Conservation (phyloP, 2,797 vertebrate species). For the Pampus argenteus region DNA sequence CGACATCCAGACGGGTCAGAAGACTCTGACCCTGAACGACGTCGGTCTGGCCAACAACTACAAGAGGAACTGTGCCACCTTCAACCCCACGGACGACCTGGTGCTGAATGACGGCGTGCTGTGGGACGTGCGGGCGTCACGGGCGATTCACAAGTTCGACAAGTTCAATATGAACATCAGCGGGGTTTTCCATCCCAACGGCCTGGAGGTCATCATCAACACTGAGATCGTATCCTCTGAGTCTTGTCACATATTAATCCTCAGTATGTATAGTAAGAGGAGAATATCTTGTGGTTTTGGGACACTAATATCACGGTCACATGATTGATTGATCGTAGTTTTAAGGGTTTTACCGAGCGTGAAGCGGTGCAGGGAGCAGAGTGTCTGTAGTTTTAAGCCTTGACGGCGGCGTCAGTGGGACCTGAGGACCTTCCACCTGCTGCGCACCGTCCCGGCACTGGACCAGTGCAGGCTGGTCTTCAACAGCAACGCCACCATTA, state of each 20-base stretch:
- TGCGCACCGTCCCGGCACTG: constrained; percentile 94
- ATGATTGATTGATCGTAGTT: too few species aligned
- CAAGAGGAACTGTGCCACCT: constrained; percentile 97
- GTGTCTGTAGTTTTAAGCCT: constrained; percentile 35
- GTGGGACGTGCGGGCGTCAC: constrained; percentile 94
- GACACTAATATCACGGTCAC: too few species aligned
- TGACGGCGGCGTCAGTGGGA: constrained; percentile 89
- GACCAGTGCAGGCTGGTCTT: constrained; percentile 98
- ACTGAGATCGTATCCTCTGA: constrained; percentile 96
- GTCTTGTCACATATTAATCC: too few species aligned
- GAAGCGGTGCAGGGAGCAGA: too few species aligned
- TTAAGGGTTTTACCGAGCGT: too few species aligned
- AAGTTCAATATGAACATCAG: constrained; percentile 99
- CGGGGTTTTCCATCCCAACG: constrained; percentile 96
- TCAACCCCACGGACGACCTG: constrained; percentile 96
- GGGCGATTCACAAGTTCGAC: constrained; percentile 98
- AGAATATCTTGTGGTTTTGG: too few species aligned
- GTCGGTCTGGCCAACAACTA: constrained; percentile 97
- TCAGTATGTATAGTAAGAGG: too few species aligned
- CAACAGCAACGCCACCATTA: constrained; percentile 96
- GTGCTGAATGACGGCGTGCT: constrained; percentile 97
- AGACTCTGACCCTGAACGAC: constrained; percentile 94
- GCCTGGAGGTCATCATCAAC: constrained; percentile 96
- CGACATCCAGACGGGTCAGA: constrained; percentile 97
- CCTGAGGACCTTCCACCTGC: constrained; percentile 94